phyloP scores from a whole-genome alignment of 1,140 invertebrate species.

The Cydia splendana region DNA sequence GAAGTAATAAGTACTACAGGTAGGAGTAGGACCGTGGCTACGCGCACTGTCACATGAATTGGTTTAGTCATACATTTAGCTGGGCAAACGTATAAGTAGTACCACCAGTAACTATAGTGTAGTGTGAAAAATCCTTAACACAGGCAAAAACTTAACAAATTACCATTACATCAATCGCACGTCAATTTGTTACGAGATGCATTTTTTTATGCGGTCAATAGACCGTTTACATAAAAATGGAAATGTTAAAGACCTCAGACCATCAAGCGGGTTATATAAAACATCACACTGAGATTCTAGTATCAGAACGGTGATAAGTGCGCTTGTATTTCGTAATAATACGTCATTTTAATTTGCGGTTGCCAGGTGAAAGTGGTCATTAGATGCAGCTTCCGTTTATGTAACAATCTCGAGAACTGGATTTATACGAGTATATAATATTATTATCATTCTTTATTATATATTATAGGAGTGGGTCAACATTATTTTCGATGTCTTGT shows the following conservation, averaged over 20 bases:
- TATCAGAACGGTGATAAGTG: background rate
- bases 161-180: background rate
- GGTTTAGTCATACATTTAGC: too few species aligned
- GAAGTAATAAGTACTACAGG: too few species aligned
- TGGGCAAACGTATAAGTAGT: too few species aligned
- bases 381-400: conserved; percentile 24
- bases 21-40: too few species aligned
- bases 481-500: too few species aligned
- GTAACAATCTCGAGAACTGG: conserved; percentile 20
- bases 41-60: too few species aligned
- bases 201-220: background rate
- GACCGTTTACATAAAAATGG: conserved; percentile 4
- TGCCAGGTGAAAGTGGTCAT: conserved; percentile 15
- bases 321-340: background rate
- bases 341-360: conserved; percentile 16
- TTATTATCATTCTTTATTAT: background rate
- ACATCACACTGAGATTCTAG: background rate
- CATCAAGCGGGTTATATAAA: conserved; percentile 5
- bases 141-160: background rate
- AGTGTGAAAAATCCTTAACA: too few species aligned
- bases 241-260: background rate
- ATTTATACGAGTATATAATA: too few species aligned
- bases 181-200: background rate
- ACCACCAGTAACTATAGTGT: too few species aligned
- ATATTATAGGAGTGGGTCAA: too few species aligned